Percentiles rank a stretch among this genome's conserved stretches.
phyloP scores from a whole-genome alignment of 1,140 invertebrate genomes.

The Dryas iulia region DNA sequence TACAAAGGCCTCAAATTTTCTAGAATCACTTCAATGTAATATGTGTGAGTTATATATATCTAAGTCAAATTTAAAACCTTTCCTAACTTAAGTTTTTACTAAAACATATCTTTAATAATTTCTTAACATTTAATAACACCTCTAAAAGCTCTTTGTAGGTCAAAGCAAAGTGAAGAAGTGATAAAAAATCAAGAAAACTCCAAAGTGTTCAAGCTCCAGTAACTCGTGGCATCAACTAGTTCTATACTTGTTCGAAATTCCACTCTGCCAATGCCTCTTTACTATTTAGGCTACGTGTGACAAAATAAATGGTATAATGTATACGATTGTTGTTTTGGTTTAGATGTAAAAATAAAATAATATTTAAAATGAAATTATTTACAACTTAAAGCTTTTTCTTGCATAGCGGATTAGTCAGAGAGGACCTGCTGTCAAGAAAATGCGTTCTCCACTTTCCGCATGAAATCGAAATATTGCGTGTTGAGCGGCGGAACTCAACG shows the following conservation, averaged over 20 bases:
- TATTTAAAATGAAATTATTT: too few relatives aligned
- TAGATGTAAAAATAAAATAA: too few relatives aligned
- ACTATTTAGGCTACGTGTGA: background rate
- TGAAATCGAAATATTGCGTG: too few relatives aligned
- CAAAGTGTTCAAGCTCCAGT: background rate
- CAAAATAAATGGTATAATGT: background rate
- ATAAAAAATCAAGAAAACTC: background rate
- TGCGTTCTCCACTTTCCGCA: too few relatives aligned
- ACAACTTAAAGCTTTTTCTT: too few relatives aligned
- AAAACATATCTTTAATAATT: background rate
- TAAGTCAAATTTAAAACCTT: background rate
- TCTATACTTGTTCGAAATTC: background rate
- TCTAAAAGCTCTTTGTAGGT: background rate
- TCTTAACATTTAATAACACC: background rate
- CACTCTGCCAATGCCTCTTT: background rate
- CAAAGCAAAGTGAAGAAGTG: background rate
- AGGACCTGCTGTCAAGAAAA: too few relatives aligned
- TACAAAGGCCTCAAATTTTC: too few relatives aligned
- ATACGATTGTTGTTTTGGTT: too few relatives aligned
- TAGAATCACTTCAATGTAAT: too few relatives aligned
- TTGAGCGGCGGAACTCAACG: too few relatives aligned
- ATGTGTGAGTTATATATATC: background rate
- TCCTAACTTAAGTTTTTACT: background rate
- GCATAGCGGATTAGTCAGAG: too few relatives aligned
- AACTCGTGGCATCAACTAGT: background rate